Evolutionary conservation across 2,888 invertebrate species (phyloP).

Genomic region (Dynastes grantii): DNA sequence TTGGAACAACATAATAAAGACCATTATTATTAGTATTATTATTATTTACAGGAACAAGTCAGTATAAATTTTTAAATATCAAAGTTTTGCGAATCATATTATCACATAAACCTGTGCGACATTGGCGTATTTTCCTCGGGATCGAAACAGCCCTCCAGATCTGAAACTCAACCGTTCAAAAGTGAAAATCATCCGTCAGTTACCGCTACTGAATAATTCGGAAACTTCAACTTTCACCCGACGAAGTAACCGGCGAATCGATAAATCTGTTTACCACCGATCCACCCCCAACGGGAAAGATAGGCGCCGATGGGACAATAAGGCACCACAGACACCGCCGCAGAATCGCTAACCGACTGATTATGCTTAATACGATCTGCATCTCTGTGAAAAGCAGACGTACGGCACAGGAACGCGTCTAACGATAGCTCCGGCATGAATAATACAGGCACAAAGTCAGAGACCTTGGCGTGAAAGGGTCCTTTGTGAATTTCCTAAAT

Average conservation of each 20-base stretch:
- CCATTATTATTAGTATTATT: too few relatives aligned
- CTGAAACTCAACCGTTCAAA: background rate
- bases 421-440: slow-evolving; percentile 1
- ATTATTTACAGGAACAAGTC: too few relatives aligned
- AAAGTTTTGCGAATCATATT: too few relatives aligned
- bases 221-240: slow-evolving; percentile 9
- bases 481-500: slow-evolving; percentile 31
- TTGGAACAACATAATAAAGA: too few relatives aligned
- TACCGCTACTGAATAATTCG: slow-evolving; percentile 1
- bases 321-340: background rate
- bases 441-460: slow-evolving; percentile 9
- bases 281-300: background rate
- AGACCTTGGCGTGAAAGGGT: slow-evolving; percentile 2
- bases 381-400: background rate
- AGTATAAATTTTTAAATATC: too few relatives aligned
- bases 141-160: too few relatives aligned
- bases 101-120: too few relatives aligned
- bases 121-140: too few relatives aligned
- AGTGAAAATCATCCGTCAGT: slow-evolving; percentile 1
- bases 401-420: background rate
- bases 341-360: slow-evolving; percentile 22
- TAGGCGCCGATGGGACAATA: slow-evolving; percentile 17
- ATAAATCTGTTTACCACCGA: slow-evolving; percentile 28
- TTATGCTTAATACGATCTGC: slow-evolving; percentile 29
- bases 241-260: slow-evolving; percentile 16